A percentile compares a stretch with the other conserved stretches of the same genome.
Conservation (phyloP, 2,888 invertebrate species). For the Blera fallax region DNA sequence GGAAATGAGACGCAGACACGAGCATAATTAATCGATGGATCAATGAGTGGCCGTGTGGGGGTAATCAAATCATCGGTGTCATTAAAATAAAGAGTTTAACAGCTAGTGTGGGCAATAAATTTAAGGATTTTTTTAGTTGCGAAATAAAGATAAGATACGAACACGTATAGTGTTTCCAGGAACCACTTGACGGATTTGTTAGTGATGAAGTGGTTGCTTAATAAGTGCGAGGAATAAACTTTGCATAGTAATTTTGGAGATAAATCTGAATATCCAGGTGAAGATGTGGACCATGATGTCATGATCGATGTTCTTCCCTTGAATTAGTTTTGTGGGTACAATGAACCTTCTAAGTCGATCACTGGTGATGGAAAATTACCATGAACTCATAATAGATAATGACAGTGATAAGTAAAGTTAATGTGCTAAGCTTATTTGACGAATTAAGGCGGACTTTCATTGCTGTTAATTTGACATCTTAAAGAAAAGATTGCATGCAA, state of each 20-base stretch:
- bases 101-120: conserved; percentile 8
- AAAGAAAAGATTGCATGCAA: too few relatives aligned
- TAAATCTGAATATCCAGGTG: neutral
- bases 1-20: conserved; percentile 3
- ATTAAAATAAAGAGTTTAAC: neutral
- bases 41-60: neutral
- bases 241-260: neutral
- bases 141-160: conserved; percentile 1
- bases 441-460: too few relatives aligned
- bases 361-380: neutral
- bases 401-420: too few relatives aligned
- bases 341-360: neutral
- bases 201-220: neutral
- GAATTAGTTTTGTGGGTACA: neutral
- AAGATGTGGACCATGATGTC: neutral
- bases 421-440: too few relatives aligned
- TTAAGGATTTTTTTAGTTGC: neutral
- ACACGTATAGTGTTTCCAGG: neutral
- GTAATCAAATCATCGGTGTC: conserved; percentile 6
- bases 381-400: neutral
- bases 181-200: neutral
- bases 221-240: neutral
- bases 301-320: neutral
- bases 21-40: conserved; percentile 24
- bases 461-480: too few relatives aligned